phyloP scores from a whole-genome alignment of 2,888 invertebrate species.

The Tipula lateralis region DNA sequence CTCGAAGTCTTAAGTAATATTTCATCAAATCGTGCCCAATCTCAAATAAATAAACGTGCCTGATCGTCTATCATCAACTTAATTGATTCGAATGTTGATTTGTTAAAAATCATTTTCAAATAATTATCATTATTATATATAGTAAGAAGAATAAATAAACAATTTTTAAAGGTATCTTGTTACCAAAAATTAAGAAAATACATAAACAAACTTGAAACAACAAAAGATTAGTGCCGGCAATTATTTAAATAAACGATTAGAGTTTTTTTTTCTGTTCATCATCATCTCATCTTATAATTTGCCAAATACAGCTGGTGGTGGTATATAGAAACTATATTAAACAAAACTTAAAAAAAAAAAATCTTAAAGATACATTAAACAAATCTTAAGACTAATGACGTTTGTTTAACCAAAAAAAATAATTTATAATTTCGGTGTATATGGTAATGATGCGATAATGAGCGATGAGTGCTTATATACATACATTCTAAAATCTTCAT shows the following conservation, averaged over 20 bases:
- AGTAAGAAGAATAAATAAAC: neutral
- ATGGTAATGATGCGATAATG: conserved; percentile 14
- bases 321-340: neutral
- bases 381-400: neutral
- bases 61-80: neutral
- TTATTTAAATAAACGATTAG: conserved; percentile 13
- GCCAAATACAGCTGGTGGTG: conserved; percentile 7
- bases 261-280: neutral
- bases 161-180: conserved; percentile 13
- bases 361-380: conserved; percentile 13
- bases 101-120: conserved; percentile 15
- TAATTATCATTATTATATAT: neutral
- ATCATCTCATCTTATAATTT: neutral
- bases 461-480: neutral
- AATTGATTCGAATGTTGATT: neutral
- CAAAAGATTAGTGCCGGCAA: conserved; percentile 20
- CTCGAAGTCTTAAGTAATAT: too few relatives aligned
- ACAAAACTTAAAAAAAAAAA: neutral
- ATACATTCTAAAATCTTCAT: neutral
- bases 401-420: neutral
- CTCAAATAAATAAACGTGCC: neutral
- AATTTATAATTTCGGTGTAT: neutral
- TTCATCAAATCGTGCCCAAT: neutral
- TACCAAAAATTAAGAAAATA: conserved; percentile 19
- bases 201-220: neutral